phyloP scores from a whole-genome alignment of 2,888 invertebrate species.

The Serripes groenlandicus region DNA sequence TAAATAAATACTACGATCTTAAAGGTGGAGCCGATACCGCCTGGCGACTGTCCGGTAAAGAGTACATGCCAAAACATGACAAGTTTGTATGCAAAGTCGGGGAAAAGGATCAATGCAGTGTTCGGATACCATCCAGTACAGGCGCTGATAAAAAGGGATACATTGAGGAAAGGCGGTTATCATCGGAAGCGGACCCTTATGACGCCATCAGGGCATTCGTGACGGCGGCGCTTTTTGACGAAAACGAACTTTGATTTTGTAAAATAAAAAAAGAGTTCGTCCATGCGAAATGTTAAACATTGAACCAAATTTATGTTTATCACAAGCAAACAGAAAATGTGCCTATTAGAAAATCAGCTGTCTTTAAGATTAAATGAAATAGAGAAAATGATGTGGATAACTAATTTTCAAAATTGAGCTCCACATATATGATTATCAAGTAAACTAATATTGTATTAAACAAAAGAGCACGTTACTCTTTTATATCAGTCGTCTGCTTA shows the following conservation, averaged over 20 bases:
- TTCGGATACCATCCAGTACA: constrained; percentile 37
- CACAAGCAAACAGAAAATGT: too few relatives aligned
- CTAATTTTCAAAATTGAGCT: too few relatives aligned
- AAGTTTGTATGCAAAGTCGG: constrained; percentile 29
- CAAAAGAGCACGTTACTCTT: too few relatives aligned
- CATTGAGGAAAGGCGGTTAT: constrained; percentile 45
- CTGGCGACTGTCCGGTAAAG: constrained; percentile 38
- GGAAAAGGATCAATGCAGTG: constrained; percentile 28
- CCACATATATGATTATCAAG: too few relatives aligned
- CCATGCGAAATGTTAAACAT: too few relatives aligned
- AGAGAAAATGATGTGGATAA: too few relatives aligned
- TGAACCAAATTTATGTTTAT: too few relatives aligned
- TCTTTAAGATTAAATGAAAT: too few relatives aligned
- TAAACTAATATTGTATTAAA: too few relatives aligned
- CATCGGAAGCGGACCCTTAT: constrained; percentile 47
- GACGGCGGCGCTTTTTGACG: constrained; percentile 24
- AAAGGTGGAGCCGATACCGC: constrained; percentile 23
- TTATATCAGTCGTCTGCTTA: too few relatives aligned
- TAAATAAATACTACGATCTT: constrained; percentile 37
- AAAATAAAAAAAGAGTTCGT: too few relatives aligned
- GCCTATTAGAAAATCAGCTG: too few relatives aligned
- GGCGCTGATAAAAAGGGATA: constrained; percentile 32
- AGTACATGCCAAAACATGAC: constrained; percentile 32
- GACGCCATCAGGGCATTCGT: constrained; percentile 30
- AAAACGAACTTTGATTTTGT: constrained; percentile 15